These are phyloP conservation scores for Eupsilia transversa DNA, from an alignment of 2,888 invertebrate species.

Conservation along the genomic window DNA sequence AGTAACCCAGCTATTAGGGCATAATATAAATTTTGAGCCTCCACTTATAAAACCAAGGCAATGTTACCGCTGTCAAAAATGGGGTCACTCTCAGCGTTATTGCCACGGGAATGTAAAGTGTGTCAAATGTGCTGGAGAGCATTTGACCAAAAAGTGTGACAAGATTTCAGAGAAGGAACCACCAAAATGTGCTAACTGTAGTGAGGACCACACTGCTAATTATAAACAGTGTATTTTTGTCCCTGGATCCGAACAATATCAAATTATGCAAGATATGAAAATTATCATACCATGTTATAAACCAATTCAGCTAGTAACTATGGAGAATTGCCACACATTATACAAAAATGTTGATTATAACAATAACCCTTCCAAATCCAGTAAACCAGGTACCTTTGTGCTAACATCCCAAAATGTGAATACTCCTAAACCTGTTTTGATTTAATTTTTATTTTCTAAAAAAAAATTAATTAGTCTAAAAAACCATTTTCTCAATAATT, in stretches of 20 bases:
- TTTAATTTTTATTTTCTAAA: not conserved
- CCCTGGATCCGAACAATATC: conserved; percentile 67
- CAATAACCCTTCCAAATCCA: not conserved
- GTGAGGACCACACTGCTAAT: conserved; percentile 77
- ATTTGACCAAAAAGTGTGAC: conserved; percentile 77
- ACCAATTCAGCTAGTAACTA: conserved; percentile 52
- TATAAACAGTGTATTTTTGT: conserved; percentile 74
- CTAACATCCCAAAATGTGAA: not conserved
- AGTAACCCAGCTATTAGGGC: conserved; percentile 72
- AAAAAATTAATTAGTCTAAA: not conserved
- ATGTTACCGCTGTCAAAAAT: conserved; percentile 84
- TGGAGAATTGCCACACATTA: conserved; percentile 47
- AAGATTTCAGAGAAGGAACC: conserved; percentile 66
- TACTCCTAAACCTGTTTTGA: too few species aligned
- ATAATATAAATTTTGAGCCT: conserved; percentile 77
- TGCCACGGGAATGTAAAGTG: conserved; percentile 79
- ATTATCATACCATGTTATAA: conserved; percentile 20
- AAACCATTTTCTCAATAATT: not conserved
- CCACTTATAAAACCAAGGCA: conserved; percentile 76
- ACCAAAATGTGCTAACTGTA: conserved; percentile 82
- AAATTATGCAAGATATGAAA: conserved; percentile 49
- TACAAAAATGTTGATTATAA: conserved; percentile 54
- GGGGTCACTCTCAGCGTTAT: conserved; percentile 83
- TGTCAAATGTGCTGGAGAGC: conserved; percentile 83
- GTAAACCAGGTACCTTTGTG: not conserved